A percentile compares a stretch with the other conserved stretches of the same genome.
Conservation (phyloP, 2,888 invertebrate species). For the Stenolophus ochropezus region DNA sequence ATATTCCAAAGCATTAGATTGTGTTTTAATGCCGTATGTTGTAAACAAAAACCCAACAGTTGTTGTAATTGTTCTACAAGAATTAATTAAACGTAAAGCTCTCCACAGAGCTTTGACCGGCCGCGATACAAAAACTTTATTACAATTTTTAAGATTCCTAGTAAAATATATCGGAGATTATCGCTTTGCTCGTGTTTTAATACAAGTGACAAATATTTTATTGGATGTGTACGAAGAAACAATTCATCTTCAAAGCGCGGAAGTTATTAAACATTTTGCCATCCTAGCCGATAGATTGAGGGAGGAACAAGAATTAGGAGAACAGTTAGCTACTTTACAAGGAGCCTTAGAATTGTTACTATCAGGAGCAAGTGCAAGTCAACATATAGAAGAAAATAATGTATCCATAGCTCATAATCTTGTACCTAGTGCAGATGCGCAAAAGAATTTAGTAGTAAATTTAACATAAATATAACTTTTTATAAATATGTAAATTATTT, state of each 20-base stretch:
- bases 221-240: slow-evolving; percentile 84
- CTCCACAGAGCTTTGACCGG: slow-evolving; percentile 85
- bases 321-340: slow-evolving; percentile 79
- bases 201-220: slow-evolving; percentile 84
- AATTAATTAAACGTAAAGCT: slow-evolving; percentile 88
- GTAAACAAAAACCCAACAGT: slow-evolving; percentile 82
- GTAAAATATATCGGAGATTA: slow-evolving; percentile 81
- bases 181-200: slow-evolving; percentile 83
- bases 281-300: slow-evolving; percentile 78
- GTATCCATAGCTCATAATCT: slow-evolving; percentile 68
- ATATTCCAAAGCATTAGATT: slow-evolving; percentile 86
- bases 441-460: slow-evolving; percentile 77
- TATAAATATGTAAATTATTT: not conserved
- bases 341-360: slow-evolving; percentile 82
- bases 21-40: slow-evolving; percentile 79
- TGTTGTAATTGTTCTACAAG: slow-evolving; percentile 88
- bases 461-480: slow-evolving; percentile 67
- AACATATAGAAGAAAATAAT: slow-evolving; percentile 68
- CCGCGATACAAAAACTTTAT: slow-evolving; percentile 80
- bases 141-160: slow-evolving; percentile 84
- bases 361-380: slow-evolving; percentile 76
- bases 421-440: slow-evolving; percentile 72
- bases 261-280: slow-evolving; percentile 78
- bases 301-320: slow-evolving; percentile 81
- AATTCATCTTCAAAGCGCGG: slow-evolving; percentile 78